A percentile compares a stretch with the other conserved stretches of the same genome.
These are phyloP conservation scores for Ips typographus DNA, from an alignment of 1,140 invertebrate genomes.

Conservation along the genomic window DNA sequence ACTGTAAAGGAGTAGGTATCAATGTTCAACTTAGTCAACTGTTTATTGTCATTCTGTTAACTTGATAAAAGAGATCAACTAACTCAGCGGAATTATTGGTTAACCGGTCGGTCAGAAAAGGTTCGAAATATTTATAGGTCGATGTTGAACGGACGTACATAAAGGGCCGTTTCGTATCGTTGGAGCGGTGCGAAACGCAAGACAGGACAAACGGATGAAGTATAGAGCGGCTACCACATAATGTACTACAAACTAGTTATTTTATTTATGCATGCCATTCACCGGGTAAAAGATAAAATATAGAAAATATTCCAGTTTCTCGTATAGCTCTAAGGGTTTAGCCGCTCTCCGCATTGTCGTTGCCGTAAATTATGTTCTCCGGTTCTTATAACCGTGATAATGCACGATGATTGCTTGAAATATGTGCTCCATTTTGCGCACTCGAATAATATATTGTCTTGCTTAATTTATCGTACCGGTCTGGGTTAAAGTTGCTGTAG, in stretches of 20 bases:
- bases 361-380: constrained; percentile 12
- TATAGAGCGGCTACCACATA: constrained; percentile 35
- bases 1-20: no score
- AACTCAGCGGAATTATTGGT: no score
- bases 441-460: constrained; percentile 3
- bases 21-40: no score
- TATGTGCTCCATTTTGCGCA: constrained; percentile 8
- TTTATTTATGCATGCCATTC: constrained; percentile 35
- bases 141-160: constrained; percentile 1
- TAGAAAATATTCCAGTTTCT: constrained; percentile 22
- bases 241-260: constrained; percentile 37
- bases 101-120: no score
- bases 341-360: constrained; percentile 11
- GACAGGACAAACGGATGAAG: constrained; percentile 29
- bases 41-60: no score
- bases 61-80: no score
- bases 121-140: neutral
- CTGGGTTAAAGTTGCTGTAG: neutral
- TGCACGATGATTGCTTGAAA: constrained; percentile 10
- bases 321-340: constrained; percentile 16
- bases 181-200: constrained; percentile 20
- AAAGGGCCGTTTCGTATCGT: constrained; percentile 21
- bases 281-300: constrained; percentile 25
- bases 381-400: constrained; percentile 5
- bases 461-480: constrained; percentile 7